Conservation (phyloP, 2,888 invertebrate species). For the Aporophyla nigra region DNA sequence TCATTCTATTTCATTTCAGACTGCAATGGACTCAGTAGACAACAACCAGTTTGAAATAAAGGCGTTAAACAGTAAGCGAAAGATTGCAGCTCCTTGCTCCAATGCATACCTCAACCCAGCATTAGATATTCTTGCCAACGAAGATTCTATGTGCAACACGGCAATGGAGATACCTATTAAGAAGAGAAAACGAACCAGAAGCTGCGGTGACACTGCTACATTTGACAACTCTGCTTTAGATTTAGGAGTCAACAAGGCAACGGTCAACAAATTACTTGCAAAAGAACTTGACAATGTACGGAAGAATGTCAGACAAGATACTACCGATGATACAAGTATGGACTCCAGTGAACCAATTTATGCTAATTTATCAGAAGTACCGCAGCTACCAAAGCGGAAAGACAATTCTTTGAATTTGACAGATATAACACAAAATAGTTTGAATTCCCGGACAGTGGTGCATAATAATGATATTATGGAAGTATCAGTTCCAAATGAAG, state of each 20-base stretch:
- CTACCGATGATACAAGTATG: constrained; percentile 23
- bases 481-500: constrained; percentile 66
- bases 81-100: constrained; percentile 79
- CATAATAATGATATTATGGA: constrained; percentile 56
- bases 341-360: constrained; percentile 77
- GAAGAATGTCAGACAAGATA: constrained; percentile 75
- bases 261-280: constrained; percentile 83
- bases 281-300: constrained; percentile 86
- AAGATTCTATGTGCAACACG: constrained; percentile 88
- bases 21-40: constrained; percentile 81
- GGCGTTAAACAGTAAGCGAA: constrained; percentile 83
- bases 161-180: constrained; percentile 88
- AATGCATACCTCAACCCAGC: constrained; percentile 88
- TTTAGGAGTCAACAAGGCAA: constrained; percentile 81
- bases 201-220: constrained; percentile 79
- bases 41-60: constrained; percentile 89
- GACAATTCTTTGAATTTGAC: constrained; percentile 39
- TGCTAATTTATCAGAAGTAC: constrained; percentile 74
- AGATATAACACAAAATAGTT: constrained; percentile 29
- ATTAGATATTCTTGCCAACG: constrained; percentile 85
- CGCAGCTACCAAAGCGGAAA: neutral
- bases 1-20: constrained; percentile 43
- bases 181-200: constrained; percentile 83
- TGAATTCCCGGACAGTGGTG: constrained; percentile 27
- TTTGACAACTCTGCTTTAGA: constrained; percentile 88